Conservation (phyloP, 2,888 invertebrate genomes). For the Platycheirus albimanus region DNA sequence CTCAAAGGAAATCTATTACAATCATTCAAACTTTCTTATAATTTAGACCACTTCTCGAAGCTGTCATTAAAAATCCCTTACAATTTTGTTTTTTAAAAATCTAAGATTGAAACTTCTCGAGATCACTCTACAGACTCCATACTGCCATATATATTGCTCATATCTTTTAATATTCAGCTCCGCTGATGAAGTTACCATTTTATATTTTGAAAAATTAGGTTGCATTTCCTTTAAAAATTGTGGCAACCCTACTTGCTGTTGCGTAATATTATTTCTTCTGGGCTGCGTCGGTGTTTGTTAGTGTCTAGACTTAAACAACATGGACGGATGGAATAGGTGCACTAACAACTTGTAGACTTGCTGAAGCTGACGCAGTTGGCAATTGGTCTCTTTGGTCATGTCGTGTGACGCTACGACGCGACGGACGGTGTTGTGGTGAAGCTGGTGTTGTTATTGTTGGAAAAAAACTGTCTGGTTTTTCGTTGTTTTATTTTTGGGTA, state of each 20-base stretch:
- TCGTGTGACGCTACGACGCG: slow-evolving; percentile 23
- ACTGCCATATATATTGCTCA: too few species aligned
- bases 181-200: too few species aligned
- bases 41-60: too few species aligned
- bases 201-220: neutral
- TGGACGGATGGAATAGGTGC: slow-evolving; percentile 32
- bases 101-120: too few species aligned
- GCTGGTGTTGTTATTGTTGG: neutral
- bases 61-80: too few species aligned
- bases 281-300: slow-evolving; percentile 56
- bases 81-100: too few species aligned
- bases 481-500: slow-evolving; percentile 37
- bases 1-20: too few species aligned
- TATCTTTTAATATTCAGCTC: too few species aligned
- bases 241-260: slow-evolving; percentile 19
- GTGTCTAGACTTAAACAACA: slow-evolving; percentile 60
- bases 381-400: slow-evolving; percentile 55
- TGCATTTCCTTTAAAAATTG: neutral
- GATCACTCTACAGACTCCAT: too few species aligned
- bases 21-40: too few species aligned
- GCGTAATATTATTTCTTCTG: slow-evolving; percentile 58
- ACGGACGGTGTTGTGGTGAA: neutral
- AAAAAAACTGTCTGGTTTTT: slow-evolving; percentile 31
- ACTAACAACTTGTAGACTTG: slow-evolving; percentile 41
- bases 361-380: slow-evolving; percentile 31